Percentiles rank a stretch among this genome's conserved stretches.
phyloP scores from a whole-genome alignment of 2,888 invertebrate genomes.

The Beris chalybata region DNA sequence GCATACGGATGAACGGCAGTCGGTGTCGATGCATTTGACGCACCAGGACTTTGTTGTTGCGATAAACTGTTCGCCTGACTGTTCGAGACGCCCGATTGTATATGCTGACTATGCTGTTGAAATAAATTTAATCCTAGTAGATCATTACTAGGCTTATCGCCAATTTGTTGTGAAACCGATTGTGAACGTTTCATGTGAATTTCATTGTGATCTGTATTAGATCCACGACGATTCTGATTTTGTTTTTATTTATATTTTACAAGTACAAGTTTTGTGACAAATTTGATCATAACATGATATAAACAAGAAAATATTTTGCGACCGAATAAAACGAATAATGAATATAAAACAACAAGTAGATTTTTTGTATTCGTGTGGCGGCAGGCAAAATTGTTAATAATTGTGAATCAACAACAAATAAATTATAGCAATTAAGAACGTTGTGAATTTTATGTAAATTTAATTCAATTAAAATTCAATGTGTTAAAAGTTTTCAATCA shows the following conservation, averaged over 20 bases:
- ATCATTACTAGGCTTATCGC: constrained; percentile 72
- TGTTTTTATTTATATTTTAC: not conserved
- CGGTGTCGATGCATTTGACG: constrained; percentile 67
- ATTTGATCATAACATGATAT: constrained; percentile 3
- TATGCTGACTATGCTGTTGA: constrained; percentile 57
- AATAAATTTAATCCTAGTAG: constrained; percentile 76
- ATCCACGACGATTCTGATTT: constrained; percentile 65
- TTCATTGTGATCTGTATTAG: constrained; percentile 67
- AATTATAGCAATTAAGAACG: not conserved
- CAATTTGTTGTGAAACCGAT: constrained; percentile 75
- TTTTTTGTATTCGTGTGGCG: not conserved
- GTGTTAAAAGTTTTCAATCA: constrained; percentile 19
- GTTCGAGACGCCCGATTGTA: constrained; percentile 44
- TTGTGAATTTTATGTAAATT: not conserved
- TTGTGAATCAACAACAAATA: constrained; percentile 2
- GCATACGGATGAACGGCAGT: constrained; percentile 76
- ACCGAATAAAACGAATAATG: not conserved
- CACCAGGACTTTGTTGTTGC: constrained; percentile 71
- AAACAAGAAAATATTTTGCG: constrained; percentile 7
- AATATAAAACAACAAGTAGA: constrained; percentile 2
- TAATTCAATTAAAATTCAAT: not conserved
- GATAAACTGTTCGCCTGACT: constrained; percentile 47
- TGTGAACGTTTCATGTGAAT: constrained; percentile 69
- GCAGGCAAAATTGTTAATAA: constrained; percentile 4
- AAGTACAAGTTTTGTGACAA: not conserved